phyloP scores from a whole-genome alignment of 2,888 invertebrate genomes.

The Aphidoletes aphidimyza region DNA sequence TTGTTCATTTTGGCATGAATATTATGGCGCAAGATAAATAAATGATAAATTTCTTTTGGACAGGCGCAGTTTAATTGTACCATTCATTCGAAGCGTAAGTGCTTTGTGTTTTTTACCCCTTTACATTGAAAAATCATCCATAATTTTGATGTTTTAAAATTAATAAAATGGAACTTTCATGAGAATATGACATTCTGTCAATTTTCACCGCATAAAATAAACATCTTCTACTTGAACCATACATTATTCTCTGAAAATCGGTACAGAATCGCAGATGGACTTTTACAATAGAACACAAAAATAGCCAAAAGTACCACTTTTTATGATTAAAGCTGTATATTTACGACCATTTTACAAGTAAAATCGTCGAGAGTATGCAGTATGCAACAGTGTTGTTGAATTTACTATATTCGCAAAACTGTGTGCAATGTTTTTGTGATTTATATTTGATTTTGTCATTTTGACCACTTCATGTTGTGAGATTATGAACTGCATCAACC shows the following conservation, averaged over 20 bases:
- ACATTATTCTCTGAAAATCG: no score
- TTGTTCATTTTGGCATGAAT: not conserved
- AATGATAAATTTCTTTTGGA: not conserved
- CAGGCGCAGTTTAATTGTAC: not conserved
- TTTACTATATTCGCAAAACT: no score
- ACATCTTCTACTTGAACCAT: not conserved
- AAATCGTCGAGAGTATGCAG: no score
- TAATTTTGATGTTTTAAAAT: no score
- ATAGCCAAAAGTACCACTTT: not conserved
- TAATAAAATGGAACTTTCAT: not conserved
- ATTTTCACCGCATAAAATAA: no score
- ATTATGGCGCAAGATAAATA: not conserved
- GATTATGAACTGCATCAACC: slow-evolving; percentile 30
- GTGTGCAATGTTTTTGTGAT: not conserved
- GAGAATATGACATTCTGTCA: not conserved
- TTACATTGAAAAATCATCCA: no score
- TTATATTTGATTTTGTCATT: not conserved
- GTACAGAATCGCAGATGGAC: no score
- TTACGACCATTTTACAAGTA: no score
- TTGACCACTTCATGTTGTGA: not conserved
- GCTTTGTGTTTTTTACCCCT: not conserved
- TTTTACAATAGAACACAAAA: not conserved
- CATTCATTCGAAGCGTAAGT: not conserved
- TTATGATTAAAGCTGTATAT: no score
- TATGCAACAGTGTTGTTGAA: no score